Evolutionary conservation across 1,140 invertebrate genomes (phyloP).

Genomic region (Drosophila sproati): DNA sequence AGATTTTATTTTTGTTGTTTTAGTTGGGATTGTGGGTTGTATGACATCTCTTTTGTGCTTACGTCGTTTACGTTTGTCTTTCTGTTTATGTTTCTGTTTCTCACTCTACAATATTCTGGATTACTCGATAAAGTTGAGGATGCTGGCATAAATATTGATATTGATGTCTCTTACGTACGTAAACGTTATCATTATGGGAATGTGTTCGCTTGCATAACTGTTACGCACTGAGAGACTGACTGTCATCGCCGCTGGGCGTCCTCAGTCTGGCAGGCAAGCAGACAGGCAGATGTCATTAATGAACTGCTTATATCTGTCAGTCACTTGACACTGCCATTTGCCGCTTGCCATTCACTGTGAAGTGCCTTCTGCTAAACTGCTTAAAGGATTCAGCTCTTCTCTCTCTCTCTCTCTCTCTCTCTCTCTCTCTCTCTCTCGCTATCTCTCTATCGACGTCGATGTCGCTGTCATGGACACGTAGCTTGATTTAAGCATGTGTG

Average conservation of each 20-base stretch:
- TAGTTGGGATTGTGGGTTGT: background rate
- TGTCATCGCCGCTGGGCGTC: constrained; percentile 18
- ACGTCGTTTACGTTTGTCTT: background rate
- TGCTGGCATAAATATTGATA: background rate
- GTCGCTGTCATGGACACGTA: constrained; percentile 25
- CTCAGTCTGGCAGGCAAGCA: background rate
- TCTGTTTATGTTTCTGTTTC: background rate
- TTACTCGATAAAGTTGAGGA: constrained; percentile 6
- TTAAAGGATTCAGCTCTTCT: constrained; percentile 31
- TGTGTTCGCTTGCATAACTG: background rate
- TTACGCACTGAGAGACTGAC: constrained; percentile 28
- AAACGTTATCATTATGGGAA: background rate
- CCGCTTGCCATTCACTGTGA: constrained; percentile 21
- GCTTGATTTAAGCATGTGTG: background rate
- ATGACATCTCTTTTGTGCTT: background rate
- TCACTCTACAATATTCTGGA: background rate
- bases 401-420: too few relatives aligned
- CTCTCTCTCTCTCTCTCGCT: too few relatives aligned
- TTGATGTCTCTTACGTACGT: background rate
- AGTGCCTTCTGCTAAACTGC: constrained; percentile 29
- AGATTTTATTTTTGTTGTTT: background rate
- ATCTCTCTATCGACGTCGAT: too few relatives aligned
- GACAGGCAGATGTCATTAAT: constrained; percentile 27
- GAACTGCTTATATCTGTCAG: constrained; percentile 45
- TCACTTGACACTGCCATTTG: constrained; percentile 38